Conservation (phyloP, 2,888 invertebrate species). For the Leistus spinibarbis region DNA sequence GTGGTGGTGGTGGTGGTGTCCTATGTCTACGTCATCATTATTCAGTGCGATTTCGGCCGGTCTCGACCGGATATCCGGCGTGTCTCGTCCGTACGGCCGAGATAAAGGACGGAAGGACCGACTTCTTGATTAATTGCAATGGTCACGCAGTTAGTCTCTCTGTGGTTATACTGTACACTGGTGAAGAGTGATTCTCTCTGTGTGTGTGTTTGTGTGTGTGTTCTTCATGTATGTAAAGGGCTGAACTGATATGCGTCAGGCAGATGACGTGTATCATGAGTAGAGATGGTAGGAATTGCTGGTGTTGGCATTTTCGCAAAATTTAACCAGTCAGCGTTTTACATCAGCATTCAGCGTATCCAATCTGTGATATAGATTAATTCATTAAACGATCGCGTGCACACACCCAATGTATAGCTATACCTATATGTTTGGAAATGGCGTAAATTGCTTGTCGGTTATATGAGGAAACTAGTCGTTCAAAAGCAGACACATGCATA, state of each 20-base stretch:
- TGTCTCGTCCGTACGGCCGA: not conserved
- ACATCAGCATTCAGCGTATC: not conserved
- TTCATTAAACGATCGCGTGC: not conserved
- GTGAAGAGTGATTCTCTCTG: constrained; percentile 22
- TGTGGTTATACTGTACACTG: constrained; percentile 26
- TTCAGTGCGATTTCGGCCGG: constrained; percentile 29
- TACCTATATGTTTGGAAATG: not conserved
- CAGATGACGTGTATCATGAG: not conserved
- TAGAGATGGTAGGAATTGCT: not conserved
- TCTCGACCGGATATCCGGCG: constrained; percentile 34
- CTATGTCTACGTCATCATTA: constrained; percentile 32
- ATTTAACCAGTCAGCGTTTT: not conserved
- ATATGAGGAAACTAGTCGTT: not conserved
- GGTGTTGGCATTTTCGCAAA: not conserved
- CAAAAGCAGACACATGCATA: not conserved
- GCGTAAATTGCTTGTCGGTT: not conserved
- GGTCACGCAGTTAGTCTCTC: constrained; percentile 29
- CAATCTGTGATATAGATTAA: not conserved
- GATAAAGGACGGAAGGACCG: constrained; percentile 15
- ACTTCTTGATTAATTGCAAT: constrained; percentile 35
- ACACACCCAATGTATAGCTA: too few relatives aligned
- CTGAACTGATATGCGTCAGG: constrained; percentile 19
- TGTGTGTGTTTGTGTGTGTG: not conserved
- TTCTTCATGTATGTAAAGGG: constrained; percentile 1
- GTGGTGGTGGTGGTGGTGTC: not conserved